Percentiles rank a stretch among this genome's conserved stretches.
phyloP scores from a whole-genome alignment of 2,797 vertebrate genomes.

The Sardinella longiceps region DNA sequence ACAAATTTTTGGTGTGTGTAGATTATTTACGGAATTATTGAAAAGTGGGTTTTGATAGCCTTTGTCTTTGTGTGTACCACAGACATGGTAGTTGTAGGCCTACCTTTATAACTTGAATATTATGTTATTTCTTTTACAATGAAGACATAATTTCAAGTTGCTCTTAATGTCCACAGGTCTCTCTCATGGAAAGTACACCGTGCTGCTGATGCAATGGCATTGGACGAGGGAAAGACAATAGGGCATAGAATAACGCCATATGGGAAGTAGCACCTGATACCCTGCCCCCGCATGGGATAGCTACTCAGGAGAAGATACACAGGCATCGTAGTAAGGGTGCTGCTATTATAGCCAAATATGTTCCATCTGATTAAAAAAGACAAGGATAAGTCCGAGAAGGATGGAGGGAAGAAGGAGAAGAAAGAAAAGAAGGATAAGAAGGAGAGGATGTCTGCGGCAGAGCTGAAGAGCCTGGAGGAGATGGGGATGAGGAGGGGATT shows the following conservation, averaged over 20 bases:
- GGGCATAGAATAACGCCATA: slow-evolving; percentile 9
- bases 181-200: background rate
- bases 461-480: slow-evolving; percentile 85
- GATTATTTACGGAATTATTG: background rate
- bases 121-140: background rate
- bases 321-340: slow-evolving; percentile 24
- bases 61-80: background rate
- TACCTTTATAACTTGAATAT: background rate
- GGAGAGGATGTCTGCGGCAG: slow-evolving; percentile 77
- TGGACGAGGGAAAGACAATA: background rate
- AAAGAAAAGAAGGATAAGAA: slow-evolving; percentile 79
- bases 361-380: slow-evolving; percentile 80
- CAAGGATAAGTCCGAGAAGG: slow-evolving; percentile 69
- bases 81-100: background rate
- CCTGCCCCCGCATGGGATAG: slow-evolving; percentile 21
- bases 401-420: slow-evolving; percentile 71
- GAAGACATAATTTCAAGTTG: background rate
- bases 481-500: slow-evolving; percentile 93
- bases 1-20: background rate
- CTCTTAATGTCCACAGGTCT: background rate
- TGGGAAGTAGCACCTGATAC: slow-evolving; percentile 20
- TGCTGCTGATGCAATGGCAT: background rate
- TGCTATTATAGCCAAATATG: slow-evolving; percentile 60
- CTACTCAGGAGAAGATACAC: slow-evolving; percentile 26
- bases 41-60: background rate